Conservation (phyloP, 2,888 invertebrate species). For the Drosophila nr. medialis region DNA sequence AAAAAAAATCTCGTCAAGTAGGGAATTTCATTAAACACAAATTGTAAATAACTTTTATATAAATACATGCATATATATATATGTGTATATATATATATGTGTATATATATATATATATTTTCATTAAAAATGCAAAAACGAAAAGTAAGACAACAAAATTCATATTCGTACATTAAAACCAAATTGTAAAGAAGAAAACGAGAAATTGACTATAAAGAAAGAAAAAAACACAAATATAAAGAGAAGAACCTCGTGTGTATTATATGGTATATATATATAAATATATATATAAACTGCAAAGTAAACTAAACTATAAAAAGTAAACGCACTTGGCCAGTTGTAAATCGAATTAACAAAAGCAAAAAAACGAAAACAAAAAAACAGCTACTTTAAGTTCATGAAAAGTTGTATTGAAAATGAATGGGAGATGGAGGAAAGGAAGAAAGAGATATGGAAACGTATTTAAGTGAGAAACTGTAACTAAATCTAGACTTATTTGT, state of each 20-base stretch:
- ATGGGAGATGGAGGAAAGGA: slow-evolving; percentile 12
- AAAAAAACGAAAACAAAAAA: slow-evolving; percentile 31
- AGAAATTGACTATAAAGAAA: slow-evolving; percentile 64
- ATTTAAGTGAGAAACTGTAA: slow-evolving; percentile 77
- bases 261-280: slow-evolving; percentile 55
- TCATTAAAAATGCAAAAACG: slow-evolving; percentile 68
- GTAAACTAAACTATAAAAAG: slow-evolving; percentile 58
- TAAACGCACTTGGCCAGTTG: slow-evolving; percentile 72
- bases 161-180: slow-evolving; percentile 46
- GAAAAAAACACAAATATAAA: slow-evolving; percentile 10
- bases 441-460: slow-evolving; percentile 40
- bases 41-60: slow-evolving; percentile 77
- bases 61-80: slow-evolving; percentile 59
- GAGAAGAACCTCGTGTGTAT: slow-evolving; percentile 68
- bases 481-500: slow-evolving; percentile 81
- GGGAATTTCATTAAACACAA: slow-evolving; percentile 75
- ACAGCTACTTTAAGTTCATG: slow-evolving; percentile 68
- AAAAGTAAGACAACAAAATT: slow-evolving; percentile 36
- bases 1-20: slow-evolving; percentile 65
- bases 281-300: slow-evolving; percentile 44
- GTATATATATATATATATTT: slow-evolving; percentile 71
- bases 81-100: slow-evolving; percentile 68
- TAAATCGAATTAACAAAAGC: slow-evolving; percentile 69
- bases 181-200: slow-evolving; percentile 45
- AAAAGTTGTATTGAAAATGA: slow-evolving; percentile 52